Base-by-base conservation (phyloP, 2,888 invertebrate species). In the Zaprionus obscuricornis region DNA sequence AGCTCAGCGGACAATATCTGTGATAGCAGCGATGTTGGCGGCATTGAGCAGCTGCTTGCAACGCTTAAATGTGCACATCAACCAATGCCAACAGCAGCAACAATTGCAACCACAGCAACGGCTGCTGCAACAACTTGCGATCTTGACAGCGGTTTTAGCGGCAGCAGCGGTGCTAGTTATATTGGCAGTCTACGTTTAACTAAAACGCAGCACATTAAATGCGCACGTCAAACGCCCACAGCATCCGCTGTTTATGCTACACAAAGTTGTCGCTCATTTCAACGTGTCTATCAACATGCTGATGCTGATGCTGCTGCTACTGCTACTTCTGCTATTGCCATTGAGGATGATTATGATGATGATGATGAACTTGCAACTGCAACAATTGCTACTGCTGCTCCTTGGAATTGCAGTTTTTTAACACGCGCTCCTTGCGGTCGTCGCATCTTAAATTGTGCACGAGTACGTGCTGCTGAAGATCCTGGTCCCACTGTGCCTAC, bases 111-210 rank as follows among this genome's bases (percentile, higher is more conserved):
- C 94, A 95, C 86, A 90, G 36, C 94, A 94, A 24, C 11, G n/a
- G 24, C 49, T 2, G 8, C 22, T 22, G 22, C 7, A 5, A 7
- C 20, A 16, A 22, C 49, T 13, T 37, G 68, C 13, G 89, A 92
- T 22, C 91, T 95, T 87, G 96, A 96, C 90, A 95, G 95, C 89
- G 95, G 95, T 46, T 95, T 95, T 90, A 95, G 95, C 90, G 95
- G 95, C 78, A 95, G 95, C 90, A 95, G 95, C 87, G 95, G 95
- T 75, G 95, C 95, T 72, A 95, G 95, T 91, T 95, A 95, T 90
- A 94, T 94, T 6, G 94, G 94, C 57, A 94, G 94, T 87, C 90
- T 94, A 71, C 91, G 94, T 55, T 81, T 90, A 51, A 89, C 89
- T 55, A 90, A 90, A 55, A 88, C 89, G 11, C 90, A 90, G 18